Conservation (phyloP, 1,140 invertebrate genomes). For the Ceratosolen fusciceps region DNA sequence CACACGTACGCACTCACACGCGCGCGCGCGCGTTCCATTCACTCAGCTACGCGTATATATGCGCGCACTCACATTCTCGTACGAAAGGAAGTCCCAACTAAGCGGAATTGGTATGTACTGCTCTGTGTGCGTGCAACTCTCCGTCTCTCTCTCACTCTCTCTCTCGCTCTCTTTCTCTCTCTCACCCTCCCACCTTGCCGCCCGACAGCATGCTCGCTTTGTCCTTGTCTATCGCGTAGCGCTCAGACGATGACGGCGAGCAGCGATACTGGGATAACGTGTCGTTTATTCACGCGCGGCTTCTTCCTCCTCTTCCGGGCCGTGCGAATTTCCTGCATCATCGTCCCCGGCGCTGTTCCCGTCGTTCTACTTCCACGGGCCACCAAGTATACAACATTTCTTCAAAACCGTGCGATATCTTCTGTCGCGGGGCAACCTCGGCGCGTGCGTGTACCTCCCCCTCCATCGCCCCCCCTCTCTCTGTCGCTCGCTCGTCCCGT, state of each 20-base stretch:
- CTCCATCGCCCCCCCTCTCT: background rate
- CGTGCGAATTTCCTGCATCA: conserved; percentile 9
- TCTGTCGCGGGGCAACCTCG: background rate
- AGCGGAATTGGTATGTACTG: background rate
- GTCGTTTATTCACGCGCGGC: background rate
- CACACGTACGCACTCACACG: background rate
- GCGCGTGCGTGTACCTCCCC: background rate
- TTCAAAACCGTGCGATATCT: background rate
- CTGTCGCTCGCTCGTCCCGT: background rate
- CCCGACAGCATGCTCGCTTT: no score
- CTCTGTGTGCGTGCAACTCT: background rate
- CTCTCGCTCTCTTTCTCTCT: background rate
- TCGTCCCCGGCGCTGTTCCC: background rate
- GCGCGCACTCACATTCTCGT: background rate
- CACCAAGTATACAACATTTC: conserved; percentile 1
- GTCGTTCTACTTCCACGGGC: background rate
- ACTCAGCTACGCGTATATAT: background rate
- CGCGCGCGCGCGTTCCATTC: background rate
- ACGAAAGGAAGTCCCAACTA: background rate
- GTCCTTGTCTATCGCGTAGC: background rate
- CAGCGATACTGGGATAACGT: background rate
- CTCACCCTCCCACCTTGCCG: no score
- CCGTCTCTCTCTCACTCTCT: background rate
- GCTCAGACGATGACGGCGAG: conserved; percentile 4
- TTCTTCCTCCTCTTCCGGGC: conserved; percentile 21